Conservation (phyloP, 2,888 invertebrate species). For the Sclerodermus sp. region DNA sequence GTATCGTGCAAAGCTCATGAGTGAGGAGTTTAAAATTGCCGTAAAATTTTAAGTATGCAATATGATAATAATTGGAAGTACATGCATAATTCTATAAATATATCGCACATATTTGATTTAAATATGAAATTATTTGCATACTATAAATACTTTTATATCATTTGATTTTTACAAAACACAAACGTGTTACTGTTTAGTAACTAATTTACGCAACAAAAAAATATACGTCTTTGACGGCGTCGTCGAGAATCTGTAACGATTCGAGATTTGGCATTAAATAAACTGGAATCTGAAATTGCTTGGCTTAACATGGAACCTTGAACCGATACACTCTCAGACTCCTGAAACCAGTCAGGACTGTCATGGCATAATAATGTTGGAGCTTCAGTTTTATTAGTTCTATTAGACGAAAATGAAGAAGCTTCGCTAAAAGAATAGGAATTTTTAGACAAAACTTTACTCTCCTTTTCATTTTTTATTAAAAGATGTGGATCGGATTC, state of each 20-base stretch:
- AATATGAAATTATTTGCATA: neutral
- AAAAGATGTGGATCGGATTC: neutral
- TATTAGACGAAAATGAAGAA: no score
- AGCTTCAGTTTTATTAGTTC: neutral
- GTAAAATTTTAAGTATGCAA: no score
- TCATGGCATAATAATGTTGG: neutral
- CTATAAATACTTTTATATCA: neutral
- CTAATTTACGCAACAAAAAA: slow-evolving; percentile 11
- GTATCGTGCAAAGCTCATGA: no score
- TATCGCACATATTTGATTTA: no score
- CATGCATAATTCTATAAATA: no score
- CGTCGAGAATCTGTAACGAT: neutral
- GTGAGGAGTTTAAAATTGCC: no score
- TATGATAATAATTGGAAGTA: no score
- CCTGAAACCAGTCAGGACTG: slow-evolving; percentile 1
- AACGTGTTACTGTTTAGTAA: neutral
- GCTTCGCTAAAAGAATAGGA: no score
- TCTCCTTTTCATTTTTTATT: no score
- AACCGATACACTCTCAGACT: neutral
- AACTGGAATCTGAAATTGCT: neutral
- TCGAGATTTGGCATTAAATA: neutral
- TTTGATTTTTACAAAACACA: no score
- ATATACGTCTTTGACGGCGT: slow-evolving; percentile 1
- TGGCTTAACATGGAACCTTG: slow-evolving; percentile 1
- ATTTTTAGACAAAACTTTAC: no score